Evolutionary conservation across 2,797 vertebrate species (phyloP).

Genomic region (Pseudochirops corinnae): DNA sequence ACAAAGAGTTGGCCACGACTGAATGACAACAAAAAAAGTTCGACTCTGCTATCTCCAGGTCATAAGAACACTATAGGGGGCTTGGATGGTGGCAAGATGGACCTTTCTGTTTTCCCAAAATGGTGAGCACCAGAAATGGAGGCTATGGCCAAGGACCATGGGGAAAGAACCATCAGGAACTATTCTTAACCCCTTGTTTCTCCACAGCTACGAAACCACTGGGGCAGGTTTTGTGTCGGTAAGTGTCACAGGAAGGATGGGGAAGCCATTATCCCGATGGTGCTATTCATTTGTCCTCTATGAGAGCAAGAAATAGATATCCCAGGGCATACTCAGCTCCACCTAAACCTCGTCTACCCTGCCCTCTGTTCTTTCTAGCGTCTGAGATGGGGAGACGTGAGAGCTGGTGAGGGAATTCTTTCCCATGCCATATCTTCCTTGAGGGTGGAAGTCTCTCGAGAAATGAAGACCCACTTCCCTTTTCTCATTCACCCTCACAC

Average conservation of each 20-base stretch:
- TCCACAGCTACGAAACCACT: conserved; percentile 70
- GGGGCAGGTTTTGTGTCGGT: conserved; percentile 56
- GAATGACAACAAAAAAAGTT: background rate
- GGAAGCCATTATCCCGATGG: background rate
- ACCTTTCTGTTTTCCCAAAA: conserved; percentile 4
- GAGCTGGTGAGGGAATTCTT: background rate
- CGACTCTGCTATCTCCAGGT: background rate
- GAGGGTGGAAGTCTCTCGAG: background rate
- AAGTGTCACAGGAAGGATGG: conserved; percentile 64
- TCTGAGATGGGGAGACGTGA: background rate
- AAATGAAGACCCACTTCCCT: background rate
- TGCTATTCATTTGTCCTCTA: background rate
- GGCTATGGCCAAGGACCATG: background rate
- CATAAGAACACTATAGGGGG: background rate
- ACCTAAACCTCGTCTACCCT: background rate
- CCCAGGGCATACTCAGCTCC: background rate
- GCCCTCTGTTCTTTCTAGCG: background rate
- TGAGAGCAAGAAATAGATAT: background rate
- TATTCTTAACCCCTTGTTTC: conserved; percentile 30
- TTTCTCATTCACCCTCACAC: background rate
- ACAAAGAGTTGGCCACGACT: background rate
- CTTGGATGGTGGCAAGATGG: background rate
- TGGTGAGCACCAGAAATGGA: background rate
- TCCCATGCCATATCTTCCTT: background rate
- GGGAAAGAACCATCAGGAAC: background rate